Percentiles rank a stretch among this genome's conserved stretches.
These are phyloP conservation scores for Porites divaricata DNA, from an alignment of 92 coral and sea anemone species.

Conservation along the genomic window DNA sequence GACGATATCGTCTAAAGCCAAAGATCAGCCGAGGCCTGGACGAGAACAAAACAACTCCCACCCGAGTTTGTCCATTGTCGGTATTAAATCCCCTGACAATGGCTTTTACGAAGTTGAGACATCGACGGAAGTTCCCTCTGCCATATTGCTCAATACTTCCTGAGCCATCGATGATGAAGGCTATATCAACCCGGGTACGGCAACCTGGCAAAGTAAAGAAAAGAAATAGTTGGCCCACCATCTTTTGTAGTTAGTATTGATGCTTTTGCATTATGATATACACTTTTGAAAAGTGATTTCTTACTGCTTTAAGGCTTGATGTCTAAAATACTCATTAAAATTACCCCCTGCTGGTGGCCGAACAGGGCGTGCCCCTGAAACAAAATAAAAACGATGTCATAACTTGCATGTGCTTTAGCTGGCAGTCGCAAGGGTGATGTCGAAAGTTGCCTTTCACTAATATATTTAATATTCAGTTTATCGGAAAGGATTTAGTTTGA, in stretches of 20 bases:
- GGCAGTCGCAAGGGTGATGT: background rate
- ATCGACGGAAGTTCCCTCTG: conserved; percentile 69
- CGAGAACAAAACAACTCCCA: conserved; percentile 35
- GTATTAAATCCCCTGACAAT: conserved; percentile 18
- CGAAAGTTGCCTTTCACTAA: background rate
- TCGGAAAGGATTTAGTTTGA: no score
- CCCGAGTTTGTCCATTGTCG: conserved; percentile 33
- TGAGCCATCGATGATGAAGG: conserved; percentile 80
- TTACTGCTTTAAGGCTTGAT: background rate
- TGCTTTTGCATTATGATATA: no score
- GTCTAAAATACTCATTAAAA: background rate
- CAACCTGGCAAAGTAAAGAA: conserved; percentile 23
- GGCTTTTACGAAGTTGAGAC: conserved; percentile 50
- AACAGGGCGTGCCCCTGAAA: background rate
- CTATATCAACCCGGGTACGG: conserved; percentile 68
- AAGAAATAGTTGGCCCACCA: no score
- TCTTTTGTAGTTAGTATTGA: background rate
- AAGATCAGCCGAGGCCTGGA: conserved; percentile 40
- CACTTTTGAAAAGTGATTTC: no score
- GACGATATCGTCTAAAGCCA: conserved; percentile 51
- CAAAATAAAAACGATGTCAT: background rate
- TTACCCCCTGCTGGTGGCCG: background rate
- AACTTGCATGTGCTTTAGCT: background rate
- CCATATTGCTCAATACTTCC: conserved; percentile 65
- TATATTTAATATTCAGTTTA: no score